A percentile compares a stretch with the other conserved stretches of the same genome.
Evolutionary conservation across 1,140 invertebrate genomes (phyloP).

Genomic region (Patella vulgata): DNA sequence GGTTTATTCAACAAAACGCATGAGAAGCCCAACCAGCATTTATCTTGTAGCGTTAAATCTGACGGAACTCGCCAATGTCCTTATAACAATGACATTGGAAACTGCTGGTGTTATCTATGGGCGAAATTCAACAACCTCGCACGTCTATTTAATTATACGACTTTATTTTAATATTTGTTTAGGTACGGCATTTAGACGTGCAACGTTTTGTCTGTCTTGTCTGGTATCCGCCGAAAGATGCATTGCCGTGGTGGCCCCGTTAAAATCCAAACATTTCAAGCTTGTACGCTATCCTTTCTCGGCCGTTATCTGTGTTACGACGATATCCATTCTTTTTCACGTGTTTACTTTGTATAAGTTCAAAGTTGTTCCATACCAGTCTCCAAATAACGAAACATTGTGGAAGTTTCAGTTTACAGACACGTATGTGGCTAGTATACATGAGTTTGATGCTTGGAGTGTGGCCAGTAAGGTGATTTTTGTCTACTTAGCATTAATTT

Average conservation of each 20-base stretch:
- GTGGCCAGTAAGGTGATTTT: too few species aligned
- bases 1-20: not conserved
- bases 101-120: not conserved
- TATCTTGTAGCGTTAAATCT: not conserved
- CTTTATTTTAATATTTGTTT: not conserved
- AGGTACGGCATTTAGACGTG: not conserved
- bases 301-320: too few species aligned
- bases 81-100: not conserved
- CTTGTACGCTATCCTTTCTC: too few species aligned
- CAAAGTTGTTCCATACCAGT: too few species aligned
- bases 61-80: not conserved
- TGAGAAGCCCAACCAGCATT: conserved; percentile 2
- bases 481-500: too few species aligned
- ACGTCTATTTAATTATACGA: not conserved
- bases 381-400: too few species aligned
- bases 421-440: too few species aligned
- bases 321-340: too few species aligned
- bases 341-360: too few species aligned
- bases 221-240: conserved; percentile 1
- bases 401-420: too few species aligned
- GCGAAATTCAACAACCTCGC: not conserved
- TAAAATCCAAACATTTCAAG: too few species aligned
- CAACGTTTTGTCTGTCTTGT: not conserved
- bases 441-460: too few species aligned
- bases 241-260: not conserved